Conservation (phyloP, 2,797 vertebrate species). For the Chiloscyllium punctatum region DNA sequence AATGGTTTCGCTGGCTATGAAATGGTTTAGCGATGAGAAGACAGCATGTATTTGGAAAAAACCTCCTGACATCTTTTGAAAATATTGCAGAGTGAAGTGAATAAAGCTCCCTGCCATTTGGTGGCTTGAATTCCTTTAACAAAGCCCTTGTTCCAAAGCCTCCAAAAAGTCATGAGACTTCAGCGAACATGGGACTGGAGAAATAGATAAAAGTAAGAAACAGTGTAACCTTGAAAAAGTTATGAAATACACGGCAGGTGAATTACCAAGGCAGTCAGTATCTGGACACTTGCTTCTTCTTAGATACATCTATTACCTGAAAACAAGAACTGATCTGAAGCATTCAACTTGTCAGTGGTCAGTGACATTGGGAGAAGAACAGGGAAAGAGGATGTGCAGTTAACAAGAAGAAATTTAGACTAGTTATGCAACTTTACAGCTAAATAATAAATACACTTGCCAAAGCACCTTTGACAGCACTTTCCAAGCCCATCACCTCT, state of each 20-base stretch:
- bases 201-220: neutral
- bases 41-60: neutral
- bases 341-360: neutral
- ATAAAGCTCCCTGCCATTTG: neutral
- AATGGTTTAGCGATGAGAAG: neutral
- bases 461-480: too few species aligned
- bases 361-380: neutral
- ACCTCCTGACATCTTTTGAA: neutral
- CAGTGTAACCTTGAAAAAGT: neutral
- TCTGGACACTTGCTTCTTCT: neutral
- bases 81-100: neutral
- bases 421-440: neutral
- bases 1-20: too few species aligned
- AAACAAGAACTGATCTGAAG: neutral
- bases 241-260: neutral
- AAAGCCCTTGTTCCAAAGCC: neutral
- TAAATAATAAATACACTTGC: neutral
- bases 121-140: neutral
- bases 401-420: neutral
- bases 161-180: neutral
- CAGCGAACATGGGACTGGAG: neutral
- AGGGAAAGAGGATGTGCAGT: neutral
- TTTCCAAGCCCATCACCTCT: too few species aligned
- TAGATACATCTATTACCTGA: neutral
- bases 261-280: neutral